Conservation (phyloP, 1,140 invertebrate genomes). For the Drosophila quadrilineata region DNA sequence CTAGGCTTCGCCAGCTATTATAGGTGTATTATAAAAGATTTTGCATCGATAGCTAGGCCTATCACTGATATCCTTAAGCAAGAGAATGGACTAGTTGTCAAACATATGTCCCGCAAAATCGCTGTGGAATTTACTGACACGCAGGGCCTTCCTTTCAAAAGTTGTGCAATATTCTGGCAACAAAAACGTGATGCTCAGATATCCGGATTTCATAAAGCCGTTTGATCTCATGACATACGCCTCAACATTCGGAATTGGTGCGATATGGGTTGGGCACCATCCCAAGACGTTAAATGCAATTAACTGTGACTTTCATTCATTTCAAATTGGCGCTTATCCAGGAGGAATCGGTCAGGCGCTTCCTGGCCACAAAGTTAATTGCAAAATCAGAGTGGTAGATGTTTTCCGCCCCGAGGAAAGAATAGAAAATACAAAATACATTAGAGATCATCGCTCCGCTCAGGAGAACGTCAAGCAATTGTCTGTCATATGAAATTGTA, state of each 20-base stretch:
- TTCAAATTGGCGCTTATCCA: slow-evolving; percentile 24
- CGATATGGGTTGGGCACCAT: not conserved
- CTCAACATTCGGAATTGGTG: not conserved
- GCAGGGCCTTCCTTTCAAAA: not conserved
- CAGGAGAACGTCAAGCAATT: slow-evolving; percentile 1
- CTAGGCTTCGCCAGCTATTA: not conserved
- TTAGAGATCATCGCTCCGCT: not conserved
- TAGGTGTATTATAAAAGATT: not conserved
- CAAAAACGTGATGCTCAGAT: too few relatives aligned
- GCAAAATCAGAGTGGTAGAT: not conserved
- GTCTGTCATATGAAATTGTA: not conserved
- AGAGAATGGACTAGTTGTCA: not conserved
- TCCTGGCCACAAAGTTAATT: not conserved
- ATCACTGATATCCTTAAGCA: not conserved
- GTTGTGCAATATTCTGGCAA: too few relatives aligned
- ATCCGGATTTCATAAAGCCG: too few relatives aligned
- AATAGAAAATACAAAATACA: not conserved
- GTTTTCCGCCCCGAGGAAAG: not conserved
- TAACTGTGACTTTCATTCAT: not conserved
- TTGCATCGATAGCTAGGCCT: not conserved
- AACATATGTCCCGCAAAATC: too few relatives aligned
- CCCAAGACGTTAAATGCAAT: slow-evolving; percentile 10
- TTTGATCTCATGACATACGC: not conserved
- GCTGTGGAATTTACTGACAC: too few relatives aligned
- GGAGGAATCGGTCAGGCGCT: slow-evolving; percentile 4